Evolutionary conservation across 2,888 invertebrate genomes (phyloP).

Genomic region (Ligdia adustata): DNA sequence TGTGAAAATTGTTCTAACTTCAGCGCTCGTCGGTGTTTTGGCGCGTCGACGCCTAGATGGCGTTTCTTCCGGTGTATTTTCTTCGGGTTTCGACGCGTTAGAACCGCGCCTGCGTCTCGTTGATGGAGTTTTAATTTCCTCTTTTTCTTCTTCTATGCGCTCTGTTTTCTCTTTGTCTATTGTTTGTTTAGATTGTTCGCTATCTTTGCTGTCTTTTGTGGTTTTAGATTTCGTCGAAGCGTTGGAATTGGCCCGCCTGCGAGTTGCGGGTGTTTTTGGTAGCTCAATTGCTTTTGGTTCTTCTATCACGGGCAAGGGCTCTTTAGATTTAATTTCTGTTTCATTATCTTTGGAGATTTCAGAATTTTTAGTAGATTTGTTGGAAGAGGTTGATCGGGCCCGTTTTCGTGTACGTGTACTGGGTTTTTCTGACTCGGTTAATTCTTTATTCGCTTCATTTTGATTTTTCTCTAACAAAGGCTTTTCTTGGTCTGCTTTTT

Average conservation of each 20-base stretch:
- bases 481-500: no score
- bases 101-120: slow-evolving; percentile 62
- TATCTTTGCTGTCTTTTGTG: slow-evolving; percentile 10
- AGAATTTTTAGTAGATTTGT: slow-evolving; percentile 18
- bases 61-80: slow-evolving; percentile 51
- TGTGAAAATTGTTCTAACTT: slow-evolving; percentile 67
- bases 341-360: neutral
- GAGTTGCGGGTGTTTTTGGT: slow-evolving; percentile 24
- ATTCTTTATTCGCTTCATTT: slow-evolving; percentile 6
- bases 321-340: neutral
- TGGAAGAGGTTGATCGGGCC: slow-evolving; percentile 48
- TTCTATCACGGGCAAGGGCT: slow-evolving; percentile 1
- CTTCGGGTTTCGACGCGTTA: slow-evolving; percentile 52
- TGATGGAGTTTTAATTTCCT: slow-evolving; percentile 53
- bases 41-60: slow-evolving; percentile 47
- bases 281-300: slow-evolving; percentile 10
- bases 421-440: slow-evolving; percentile 10
- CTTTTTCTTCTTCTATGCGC: slow-evolving; percentile 21
- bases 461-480: neutral
- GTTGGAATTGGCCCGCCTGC: slow-evolving; percentile 27
- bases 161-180: neutral
- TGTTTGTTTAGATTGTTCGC: no score
- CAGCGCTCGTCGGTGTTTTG: slow-evolving; percentile 62
- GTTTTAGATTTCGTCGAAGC: slow-evolving; percentile 24
- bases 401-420: slow-evolving; percentile 42